Evolutionary conservation across 2,113 vertebrate species (phyloP).

Genomic region (Chrysochloris asiatica): DNA sequence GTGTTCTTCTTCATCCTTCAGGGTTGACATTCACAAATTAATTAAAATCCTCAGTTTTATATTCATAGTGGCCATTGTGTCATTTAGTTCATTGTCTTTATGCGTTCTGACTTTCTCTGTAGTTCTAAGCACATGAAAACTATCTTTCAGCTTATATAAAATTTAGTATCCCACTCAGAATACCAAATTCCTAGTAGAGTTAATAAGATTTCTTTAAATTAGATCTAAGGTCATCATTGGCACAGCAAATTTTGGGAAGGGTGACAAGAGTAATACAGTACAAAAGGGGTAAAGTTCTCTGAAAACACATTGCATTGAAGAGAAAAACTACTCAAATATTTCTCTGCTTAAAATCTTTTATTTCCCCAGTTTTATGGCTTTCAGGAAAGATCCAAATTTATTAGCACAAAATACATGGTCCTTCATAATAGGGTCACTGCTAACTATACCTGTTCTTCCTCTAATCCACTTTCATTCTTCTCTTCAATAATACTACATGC

Average conservation of each 20-base stretch:
- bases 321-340: background rate
- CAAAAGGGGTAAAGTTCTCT: background rate
- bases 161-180: background rate
- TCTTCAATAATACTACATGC: background rate
- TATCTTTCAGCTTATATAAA: background rate
- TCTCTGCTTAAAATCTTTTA: background rate
- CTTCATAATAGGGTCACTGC: background rate
- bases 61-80: background rate
- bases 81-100: background rate
- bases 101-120: background rate
- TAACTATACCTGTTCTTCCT: background rate
- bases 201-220: background rate
- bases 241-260: background rate
- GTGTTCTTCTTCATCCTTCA: background rate
- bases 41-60: background rate
- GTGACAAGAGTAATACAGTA: background rate
- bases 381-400: background rate
- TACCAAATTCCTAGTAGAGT: background rate
- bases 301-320: background rate
- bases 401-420: background rate
- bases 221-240: background rate
- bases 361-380: background rate
- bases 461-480: background rate
- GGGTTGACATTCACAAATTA: background rate
- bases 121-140: background rate